Evolutionary conservation across 1,140 invertebrate species (phyloP).

Genomic region (Pachypeltis micranthus): DNA sequence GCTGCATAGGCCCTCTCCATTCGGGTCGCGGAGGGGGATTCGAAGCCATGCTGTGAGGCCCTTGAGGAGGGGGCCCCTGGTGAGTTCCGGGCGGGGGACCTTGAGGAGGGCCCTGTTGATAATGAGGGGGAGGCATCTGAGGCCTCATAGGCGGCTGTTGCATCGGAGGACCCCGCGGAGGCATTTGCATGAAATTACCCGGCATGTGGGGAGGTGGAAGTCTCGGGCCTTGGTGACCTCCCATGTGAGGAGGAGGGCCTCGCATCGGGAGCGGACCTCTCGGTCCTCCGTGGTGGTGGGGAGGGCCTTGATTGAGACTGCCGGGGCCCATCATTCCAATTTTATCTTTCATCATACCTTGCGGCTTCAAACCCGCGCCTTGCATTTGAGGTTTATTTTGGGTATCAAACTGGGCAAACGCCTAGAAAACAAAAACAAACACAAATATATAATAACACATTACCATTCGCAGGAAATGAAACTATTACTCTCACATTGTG

Average conservation of each 20-base stretch:
- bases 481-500: not conserved
- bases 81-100: conserved; percentile 35
- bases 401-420: not conserved
- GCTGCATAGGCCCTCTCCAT: conserved; percentile 58
- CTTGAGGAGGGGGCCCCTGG: not conserved
- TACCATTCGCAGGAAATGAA: too few relatives aligned
- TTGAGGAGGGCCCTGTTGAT: conserved; percentile 36
- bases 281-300: not conserved
- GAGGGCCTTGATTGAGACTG: not conserved
- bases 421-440: not conserved
- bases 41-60: conserved; percentile 32
- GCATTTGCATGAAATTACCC: conserved; percentile 2
- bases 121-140: conserved; percentile 27
- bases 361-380: not conserved
- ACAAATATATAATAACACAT: too few relatives aligned
- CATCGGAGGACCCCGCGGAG: not conserved
- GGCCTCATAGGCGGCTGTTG: conserved; percentile 3
- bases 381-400: not conserved
- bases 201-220: not conserved
- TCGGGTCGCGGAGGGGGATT: conserved; percentile 51
- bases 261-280: not conserved
- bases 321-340: not conserved
- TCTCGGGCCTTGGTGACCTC: not conserved
- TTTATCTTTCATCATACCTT: conserved; percentile 1
- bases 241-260: not conserved